Percentiles rank a stretch among this genome's conserved stretches.
phyloP scores from a whole-genome alignment of 2,113 vertebrate genomes.

The Vulpes lagopus region DNA sequence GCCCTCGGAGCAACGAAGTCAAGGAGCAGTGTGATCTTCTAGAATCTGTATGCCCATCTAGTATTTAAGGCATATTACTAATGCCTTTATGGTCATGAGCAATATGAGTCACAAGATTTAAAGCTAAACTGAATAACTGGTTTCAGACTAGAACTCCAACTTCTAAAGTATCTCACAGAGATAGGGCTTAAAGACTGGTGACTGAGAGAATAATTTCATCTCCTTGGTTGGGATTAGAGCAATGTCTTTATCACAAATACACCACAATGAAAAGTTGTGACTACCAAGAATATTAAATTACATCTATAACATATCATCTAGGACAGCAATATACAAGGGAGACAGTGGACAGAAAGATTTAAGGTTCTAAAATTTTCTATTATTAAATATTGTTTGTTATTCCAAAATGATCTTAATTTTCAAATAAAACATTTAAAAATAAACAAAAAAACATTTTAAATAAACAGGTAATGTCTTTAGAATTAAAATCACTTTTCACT shows the following conservation, averaged over 20 bases:
- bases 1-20: slow-evolving; percentile 11
- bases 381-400: slow-evolving; percentile 52
- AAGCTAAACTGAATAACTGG: neutral
- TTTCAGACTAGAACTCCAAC: slow-evolving; percentile 27
- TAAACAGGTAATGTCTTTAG: slow-evolving; percentile 21
- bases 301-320: slow-evolving; percentile 1
- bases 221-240: slow-evolving; percentile 28
- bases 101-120: slow-evolving; percentile 62
- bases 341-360: neutral
- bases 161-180: slow-evolving; percentile 11
- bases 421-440: slow-evolving; percentile 24
- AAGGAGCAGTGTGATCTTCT: neutral
- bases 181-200: slow-evolving; percentile 13
- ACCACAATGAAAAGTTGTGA: slow-evolving; percentile 59
- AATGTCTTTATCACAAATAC: slow-evolving; percentile 32
- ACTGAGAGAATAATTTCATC: slow-evolving; percentile 42
- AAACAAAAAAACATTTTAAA: neutral
- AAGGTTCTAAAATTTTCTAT: neutral
- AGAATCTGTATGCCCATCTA: neutral
- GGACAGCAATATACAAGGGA: neutral
- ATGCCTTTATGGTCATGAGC: slow-evolving; percentile 52
- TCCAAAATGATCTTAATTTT: slow-evolving; percentile 59
- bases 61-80: slow-evolving; percentile 69
- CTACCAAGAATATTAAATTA: slow-evolving; percentile 12
- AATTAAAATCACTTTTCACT: slow-evolving; percentile 57